phyloP scores from a whole-genome alignment of 1,140 invertebrate species.

The Magallana gigas region DNA sequence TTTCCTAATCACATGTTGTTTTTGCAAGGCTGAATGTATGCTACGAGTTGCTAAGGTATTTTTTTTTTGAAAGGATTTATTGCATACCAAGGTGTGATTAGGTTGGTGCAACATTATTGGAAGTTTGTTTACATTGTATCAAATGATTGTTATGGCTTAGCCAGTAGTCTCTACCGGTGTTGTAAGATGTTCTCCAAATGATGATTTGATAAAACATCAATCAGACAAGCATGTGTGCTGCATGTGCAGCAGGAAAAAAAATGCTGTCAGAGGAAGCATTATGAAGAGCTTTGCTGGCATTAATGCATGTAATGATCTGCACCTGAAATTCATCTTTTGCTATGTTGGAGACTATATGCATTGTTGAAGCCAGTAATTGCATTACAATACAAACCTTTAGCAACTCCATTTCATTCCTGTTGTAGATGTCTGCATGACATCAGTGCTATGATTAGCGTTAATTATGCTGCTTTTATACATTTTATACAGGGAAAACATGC shows the following conservation, averaged over 20 bases:
- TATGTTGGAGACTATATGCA: slow-evolving; percentile 37
- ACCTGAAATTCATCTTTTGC: slow-evolving; percentile 35
- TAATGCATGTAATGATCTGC: slow-evolving; percentile 36
- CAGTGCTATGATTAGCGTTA: slow-evolving; percentile 20
- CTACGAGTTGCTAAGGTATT: slow-evolving; percentile 1
- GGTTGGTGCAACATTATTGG: slow-evolving; percentile 7
- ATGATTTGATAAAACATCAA: slow-evolving; percentile 17
- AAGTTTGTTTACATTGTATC: slow-evolving; percentile 31
- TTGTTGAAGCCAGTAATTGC: slow-evolving; percentile 35
- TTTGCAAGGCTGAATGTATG: not conserved
- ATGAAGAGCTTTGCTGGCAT: slow-evolving; percentile 26
- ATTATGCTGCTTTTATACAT: not conserved
- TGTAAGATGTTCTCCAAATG: slow-evolving; percentile 29
- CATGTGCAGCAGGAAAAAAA: slow-evolving; percentile 4
- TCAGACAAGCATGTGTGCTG: slow-evolving; percentile 15
- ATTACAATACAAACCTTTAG: slow-evolving; percentile 25
- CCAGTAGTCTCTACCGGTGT: not conserved
- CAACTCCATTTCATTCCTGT: slow-evolving; percentile 22
- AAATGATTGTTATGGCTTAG: slow-evolving; percentile 12
- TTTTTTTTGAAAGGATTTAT: slow-evolving; percentile 14
- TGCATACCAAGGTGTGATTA: slow-evolving; percentile 13
- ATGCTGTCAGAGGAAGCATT: not conserved
- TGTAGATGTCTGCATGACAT: slow-evolving; percentile 9
- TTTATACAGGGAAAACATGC: not conserved
- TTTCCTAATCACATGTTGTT: not conserved